A percentile compares a stretch with the other conserved stretches of the same genome.
These are phyloP conservation scores for Panurus biarmicus DNA, from an alignment of 2,113 vertebrate genomes.

Conservation along the genomic window DNA sequence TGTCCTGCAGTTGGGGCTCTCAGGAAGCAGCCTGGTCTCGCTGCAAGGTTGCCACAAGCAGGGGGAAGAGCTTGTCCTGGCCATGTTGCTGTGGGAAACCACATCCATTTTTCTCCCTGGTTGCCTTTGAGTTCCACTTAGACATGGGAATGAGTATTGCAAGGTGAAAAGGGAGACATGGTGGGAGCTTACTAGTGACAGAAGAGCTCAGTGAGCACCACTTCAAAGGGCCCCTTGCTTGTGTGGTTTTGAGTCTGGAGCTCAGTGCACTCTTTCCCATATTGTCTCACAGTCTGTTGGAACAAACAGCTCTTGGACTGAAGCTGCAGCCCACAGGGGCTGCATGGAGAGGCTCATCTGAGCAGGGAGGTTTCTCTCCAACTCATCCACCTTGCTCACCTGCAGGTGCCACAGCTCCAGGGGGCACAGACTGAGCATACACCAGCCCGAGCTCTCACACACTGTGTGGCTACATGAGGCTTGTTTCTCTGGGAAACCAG, in stretches of 20 bases:
- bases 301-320: not conserved
- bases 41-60: not conserved
- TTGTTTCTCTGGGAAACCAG: not conserved
- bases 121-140: not conserved
- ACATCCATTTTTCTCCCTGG: rapidly evolving
- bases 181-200: not conserved
- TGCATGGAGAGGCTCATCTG: rapidly evolving
- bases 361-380: rapidly evolving
- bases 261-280: not conserved
- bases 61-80: not conserved
- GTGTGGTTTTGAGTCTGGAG: not conserved
- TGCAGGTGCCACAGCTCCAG: not conserved
- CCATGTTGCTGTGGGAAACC: not conserved
- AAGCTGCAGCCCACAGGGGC: not conserved
- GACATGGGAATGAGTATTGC: not conserved
- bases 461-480: not conserved
- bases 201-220: not conserved
- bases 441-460: not conserved
- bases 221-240: not conserved
- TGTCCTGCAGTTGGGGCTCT: not conserved
- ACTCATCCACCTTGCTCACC: rapidly evolving
- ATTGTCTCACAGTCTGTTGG: rapidly evolving
- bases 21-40: not conserved
- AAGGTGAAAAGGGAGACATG: not conserved
- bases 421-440: not conserved